These are phyloP conservation scores for Atractosteus spatula DNA, from an alignment of 2,113 vertebrate species.

Conservation along the genomic window DNA sequence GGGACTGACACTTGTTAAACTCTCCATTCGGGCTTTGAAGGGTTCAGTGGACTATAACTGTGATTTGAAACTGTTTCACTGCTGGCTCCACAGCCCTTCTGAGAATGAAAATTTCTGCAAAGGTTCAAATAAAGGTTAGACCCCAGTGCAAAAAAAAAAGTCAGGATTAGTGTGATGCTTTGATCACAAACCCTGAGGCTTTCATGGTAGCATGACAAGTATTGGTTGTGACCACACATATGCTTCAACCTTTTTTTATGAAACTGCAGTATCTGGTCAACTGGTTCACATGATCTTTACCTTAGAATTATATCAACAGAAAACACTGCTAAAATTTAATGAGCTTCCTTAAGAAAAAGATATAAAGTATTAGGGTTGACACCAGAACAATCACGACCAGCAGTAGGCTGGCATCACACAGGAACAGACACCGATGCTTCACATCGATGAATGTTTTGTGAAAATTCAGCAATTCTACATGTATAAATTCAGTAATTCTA, in stretches of 20 bases:
- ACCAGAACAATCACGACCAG: no score
- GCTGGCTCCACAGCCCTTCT: constrained; percentile 37
- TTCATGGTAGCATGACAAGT: constrained; percentile 59
- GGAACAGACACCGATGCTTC: no score
- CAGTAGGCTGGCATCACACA: no score
- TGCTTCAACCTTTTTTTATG: constrained; percentile 36
- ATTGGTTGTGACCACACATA: constrained; percentile 64
- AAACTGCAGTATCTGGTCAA: constrained; percentile 28
- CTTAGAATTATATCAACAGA: not conserved
- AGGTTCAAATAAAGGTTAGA: constrained; percentile 67
- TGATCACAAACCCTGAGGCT: constrained; percentile 65
- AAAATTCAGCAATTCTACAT: no score
- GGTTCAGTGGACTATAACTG: constrained; percentile 7
- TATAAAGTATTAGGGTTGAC: no score
- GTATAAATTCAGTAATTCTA: no score
- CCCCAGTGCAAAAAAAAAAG: constrained; percentile 31
- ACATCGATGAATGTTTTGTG: no score
- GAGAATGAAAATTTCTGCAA: constrained; percentile 15
- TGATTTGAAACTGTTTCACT: not conserved
- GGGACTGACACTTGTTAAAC: constrained; percentile 53
- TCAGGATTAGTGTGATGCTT: constrained; percentile 62
- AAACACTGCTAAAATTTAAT: no score
- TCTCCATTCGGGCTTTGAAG: constrained; percentile 26
- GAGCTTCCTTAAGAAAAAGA: no score
- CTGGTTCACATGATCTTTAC: constrained; percentile 15